phyloP scores from a whole-genome alignment of 64 coral and sea anemone genomes.

The Dendrophyllia cribrosa region DNA sequence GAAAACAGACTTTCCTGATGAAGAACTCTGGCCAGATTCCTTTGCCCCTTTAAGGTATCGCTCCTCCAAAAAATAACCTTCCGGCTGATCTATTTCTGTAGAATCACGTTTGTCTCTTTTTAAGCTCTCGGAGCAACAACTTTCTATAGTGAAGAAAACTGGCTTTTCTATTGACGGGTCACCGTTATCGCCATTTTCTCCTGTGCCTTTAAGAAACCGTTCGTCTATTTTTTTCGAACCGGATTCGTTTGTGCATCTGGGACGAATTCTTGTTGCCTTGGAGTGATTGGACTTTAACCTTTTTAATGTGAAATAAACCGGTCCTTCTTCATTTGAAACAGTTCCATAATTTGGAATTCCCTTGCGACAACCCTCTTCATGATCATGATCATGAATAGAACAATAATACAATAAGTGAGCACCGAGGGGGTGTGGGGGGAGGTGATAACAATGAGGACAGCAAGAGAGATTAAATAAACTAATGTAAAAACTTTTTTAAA shows the following conservation, averaged over 20 bases:
- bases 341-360: neutral
- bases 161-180: neutral
- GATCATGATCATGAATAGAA: too few species aligned
- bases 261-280: neutral
- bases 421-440: too few species aligned
- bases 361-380: neutral
- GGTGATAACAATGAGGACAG: too few species aligned
- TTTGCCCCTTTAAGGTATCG: neutral
- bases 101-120: neutral
- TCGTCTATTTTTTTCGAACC: neutral
- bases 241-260: neutral
- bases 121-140: neutral
- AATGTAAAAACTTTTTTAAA: too few species aligned
- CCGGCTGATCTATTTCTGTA: neutral
- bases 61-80: neutral
- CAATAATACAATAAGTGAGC: too few species aligned
- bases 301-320: neutral
- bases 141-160: neutral
- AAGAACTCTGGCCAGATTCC: neutral
- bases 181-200: neutral
- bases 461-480: too few species aligned
- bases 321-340: neutral
- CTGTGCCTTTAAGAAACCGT: neutral
- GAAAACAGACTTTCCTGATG: neutral
- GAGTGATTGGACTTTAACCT: conserved; percentile 14